A percentile compares a stretch with the other conserved stretches of the same genome.
Conservation (phyloP, 1,140 invertebrate genomes). For the Stegodyphus dumicola region DNA sequence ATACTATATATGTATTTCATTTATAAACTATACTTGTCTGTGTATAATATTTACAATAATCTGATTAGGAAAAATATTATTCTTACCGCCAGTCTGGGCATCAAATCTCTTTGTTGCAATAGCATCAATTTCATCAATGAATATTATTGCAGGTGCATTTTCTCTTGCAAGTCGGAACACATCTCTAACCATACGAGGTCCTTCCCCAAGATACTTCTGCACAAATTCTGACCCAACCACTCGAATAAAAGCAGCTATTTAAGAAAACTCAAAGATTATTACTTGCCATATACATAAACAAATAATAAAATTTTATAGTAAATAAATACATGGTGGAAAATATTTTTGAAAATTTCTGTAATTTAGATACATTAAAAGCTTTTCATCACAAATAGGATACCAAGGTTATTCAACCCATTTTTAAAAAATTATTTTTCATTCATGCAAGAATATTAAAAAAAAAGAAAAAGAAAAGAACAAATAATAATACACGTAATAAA, state of each 20-base stretch:
- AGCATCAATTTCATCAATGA: conserved; percentile 99
- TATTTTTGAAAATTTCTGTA: too few species aligned
- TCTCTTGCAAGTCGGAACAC: conserved; percentile 99
- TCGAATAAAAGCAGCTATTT: conserved; percentile 91
- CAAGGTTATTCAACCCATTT: too few species aligned
- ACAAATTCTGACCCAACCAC: conserved; percentile 99
- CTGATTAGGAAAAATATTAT: not conserved
- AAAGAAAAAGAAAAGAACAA: too few species aligned
- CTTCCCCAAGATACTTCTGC: conserved; percentile 99
- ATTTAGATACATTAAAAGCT: too few species aligned
- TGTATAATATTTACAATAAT: not conserved
- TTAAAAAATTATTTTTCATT: too few species aligned
- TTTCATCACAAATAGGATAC: too few species aligned
- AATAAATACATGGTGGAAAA: too few species aligned
- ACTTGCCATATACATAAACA: not conserved
- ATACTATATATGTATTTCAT: too few species aligned
- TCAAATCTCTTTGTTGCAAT: conserved; percentile 99
- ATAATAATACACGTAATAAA: too few species aligned
- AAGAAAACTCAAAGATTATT: too few species aligned
- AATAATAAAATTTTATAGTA: not conserved
- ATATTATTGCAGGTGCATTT: conserved; percentile 99
- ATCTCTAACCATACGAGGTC: conserved; percentile 98
- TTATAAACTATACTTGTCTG: too few species aligned
- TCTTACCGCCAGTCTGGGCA: conserved; percentile 88
- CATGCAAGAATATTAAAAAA: too few species aligned